These are phyloP conservation scores for Lasioglossum figueresi DNA, from an alignment of 2,888 invertebrate genomes.

Conservation along the genomic window DNA sequence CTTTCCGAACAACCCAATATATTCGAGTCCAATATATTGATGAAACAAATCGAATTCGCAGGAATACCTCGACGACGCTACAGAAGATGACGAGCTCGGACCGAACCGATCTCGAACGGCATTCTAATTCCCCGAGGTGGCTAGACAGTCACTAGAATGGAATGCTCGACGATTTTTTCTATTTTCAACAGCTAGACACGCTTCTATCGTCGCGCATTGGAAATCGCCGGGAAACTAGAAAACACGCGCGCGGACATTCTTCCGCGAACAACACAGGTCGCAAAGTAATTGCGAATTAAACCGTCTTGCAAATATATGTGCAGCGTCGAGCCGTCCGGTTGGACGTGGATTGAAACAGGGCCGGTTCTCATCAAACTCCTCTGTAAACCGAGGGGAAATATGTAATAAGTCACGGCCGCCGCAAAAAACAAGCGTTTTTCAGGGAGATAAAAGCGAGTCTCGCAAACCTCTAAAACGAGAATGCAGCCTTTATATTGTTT, in stretches of 20 bases:
- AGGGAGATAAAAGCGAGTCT: background rate
- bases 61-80: background rate
- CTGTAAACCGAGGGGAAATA: background rate
- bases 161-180: slow-evolving; percentile 37
- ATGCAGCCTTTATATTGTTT: background rate
- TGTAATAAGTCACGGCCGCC: background rate
- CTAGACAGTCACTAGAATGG: slow-evolving; percentile 22
- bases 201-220: background rate
- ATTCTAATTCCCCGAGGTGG: slow-evolving; percentile 43
- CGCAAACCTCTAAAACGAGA: background rate
- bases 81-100: slow-evolving; percentile 22
- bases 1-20: too few species aligned
- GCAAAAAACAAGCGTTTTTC: background rate
- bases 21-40: too few species aligned
- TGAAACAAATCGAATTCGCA: background rate
- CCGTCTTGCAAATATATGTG: background rate
- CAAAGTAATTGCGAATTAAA: slow-evolving; percentile 1
- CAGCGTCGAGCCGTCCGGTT: background rate
- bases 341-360: background rate
- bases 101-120: background rate
- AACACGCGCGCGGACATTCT: background rate
- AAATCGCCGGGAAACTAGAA: slow-evolving; percentile 26
- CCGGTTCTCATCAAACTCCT: background rate
- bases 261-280: background rate
- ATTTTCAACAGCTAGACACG: slow-evolving; percentile 14